Conservation (phyloP, 2,888 invertebrate genomes). For the Sisyra terminalis region DNA sequence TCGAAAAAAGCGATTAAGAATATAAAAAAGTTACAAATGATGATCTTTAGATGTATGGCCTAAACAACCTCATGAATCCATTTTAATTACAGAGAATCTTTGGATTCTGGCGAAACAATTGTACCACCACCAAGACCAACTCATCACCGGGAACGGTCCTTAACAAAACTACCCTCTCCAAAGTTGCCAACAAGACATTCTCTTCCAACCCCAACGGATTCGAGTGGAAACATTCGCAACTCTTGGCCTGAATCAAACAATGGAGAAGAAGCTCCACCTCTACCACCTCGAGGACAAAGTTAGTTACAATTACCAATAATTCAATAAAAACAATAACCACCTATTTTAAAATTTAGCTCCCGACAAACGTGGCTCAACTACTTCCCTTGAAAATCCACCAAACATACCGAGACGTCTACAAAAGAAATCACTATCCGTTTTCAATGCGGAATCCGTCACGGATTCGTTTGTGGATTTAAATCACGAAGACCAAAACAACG, state of each 20-base stretch:
- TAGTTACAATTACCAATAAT: constrained; percentile 11
- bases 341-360: constrained; percentile 26
- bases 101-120: constrained; percentile 20
- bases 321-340: not conserved
- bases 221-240: constrained; percentile 27
- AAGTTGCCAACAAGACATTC: constrained; percentile 32
- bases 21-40: too few relatives aligned
- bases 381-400: constrained; percentile 25
- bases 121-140: constrained; percentile 34
- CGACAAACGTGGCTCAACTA: constrained; percentile 31
- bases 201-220: constrained; percentile 31
- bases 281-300: constrained; percentile 68
- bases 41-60: too few relatives aligned
- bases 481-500: constrained; percentile 12
- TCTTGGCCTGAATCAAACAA: constrained; percentile 37
- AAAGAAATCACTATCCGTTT: constrained; percentile 28
- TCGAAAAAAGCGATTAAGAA: too few relatives aligned
- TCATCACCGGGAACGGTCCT: constrained; percentile 25
- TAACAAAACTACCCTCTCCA: constrained; percentile 37
- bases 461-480: constrained; percentile 28
- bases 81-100: constrained; percentile 20
- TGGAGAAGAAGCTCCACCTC: constrained; percentile 52
- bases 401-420: constrained; percentile 27
- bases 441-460: constrained; percentile 23
- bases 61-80: too few relatives aligned